phyloP scores from a whole-genome alignment of 2,888 invertebrate genomes.

The Clivina fossor region DNA sequence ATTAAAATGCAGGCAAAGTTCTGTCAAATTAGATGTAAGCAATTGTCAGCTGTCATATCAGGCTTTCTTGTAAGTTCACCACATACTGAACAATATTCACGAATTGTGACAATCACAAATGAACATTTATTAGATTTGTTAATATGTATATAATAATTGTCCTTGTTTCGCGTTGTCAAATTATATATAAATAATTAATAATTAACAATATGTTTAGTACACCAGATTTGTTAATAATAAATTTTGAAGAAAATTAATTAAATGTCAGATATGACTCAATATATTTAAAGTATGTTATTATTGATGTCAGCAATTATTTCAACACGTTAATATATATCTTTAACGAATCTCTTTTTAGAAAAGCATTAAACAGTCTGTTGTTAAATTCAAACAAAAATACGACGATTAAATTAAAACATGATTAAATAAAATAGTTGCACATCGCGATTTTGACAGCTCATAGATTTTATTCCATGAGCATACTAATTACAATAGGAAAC shows the following conservation, averaged over 20 bases:
- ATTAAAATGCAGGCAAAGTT: conserved; percentile 24
- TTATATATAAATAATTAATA: too few species aligned
- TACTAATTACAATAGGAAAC: too few species aligned
- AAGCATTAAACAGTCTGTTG: conserved; percentile 3
- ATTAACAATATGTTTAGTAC: too few species aligned
- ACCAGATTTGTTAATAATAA: too few species aligned
- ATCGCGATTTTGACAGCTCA: conserved; percentile 30
- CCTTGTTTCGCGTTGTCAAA: neutral
- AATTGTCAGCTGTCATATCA: conserved; percentile 26
- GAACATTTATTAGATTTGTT: too few species aligned
- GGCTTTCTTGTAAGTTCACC: conserved; percentile 12
- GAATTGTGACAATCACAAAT: conserved; percentile 12
- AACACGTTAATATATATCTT: neutral
- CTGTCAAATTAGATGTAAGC: conserved; percentile 32
- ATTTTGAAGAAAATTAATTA: too few species aligned
- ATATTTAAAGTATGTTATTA: too few species aligned
- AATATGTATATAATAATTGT: too few species aligned
- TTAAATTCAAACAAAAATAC: conserved; percentile 22
- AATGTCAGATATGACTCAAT: too few species aligned
- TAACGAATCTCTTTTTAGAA: neutral
- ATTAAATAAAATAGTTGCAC: conserved; percentile 25
- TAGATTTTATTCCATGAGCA: conserved; percentile 22
- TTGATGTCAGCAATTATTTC: too few species aligned
- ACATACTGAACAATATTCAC: conserved; percentile 6
- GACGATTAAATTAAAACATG: conserved; percentile 18